Conservation (phyloP, 2,797 vertebrate genomes). For the Falco berigora region DNA sequence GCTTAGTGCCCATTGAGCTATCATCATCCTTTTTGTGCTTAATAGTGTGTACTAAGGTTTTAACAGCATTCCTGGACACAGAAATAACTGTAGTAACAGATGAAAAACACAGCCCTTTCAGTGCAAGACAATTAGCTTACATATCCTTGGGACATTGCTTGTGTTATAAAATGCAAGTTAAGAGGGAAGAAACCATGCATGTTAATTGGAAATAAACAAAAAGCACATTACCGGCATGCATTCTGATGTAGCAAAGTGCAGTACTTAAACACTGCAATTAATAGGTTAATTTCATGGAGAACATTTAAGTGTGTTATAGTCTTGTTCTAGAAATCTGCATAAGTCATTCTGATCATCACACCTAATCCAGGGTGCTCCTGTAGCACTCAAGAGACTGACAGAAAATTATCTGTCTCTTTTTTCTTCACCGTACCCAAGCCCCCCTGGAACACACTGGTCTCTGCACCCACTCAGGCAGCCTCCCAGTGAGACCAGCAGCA, state of each 20-base stretch:
- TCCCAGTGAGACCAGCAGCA: not conserved
- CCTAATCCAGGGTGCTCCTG: not conserved
- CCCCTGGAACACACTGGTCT: not conserved
- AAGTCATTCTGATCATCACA: not conserved
- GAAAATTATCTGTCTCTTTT: not conserved
- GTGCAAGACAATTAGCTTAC: not conserved
- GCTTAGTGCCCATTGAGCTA: constrained; percentile 7
- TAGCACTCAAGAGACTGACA: not conserved
- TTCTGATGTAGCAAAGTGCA: not conserved
- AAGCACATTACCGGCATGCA: not conserved
- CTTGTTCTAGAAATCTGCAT: not conserved
- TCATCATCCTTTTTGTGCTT: constrained; percentile 32
- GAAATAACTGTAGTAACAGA: constrained; percentile 27
- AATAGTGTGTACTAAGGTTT: constrained; percentile 60
- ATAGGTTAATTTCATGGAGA: not conserved
- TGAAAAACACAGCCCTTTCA: not conserved
- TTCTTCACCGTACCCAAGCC: not conserved
- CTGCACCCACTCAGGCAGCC: not conserved
- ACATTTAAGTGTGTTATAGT: not conserved
- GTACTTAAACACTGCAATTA: not conserved
- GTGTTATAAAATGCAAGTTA: not conserved
- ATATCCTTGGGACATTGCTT: not conserved
- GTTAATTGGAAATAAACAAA: constrained; percentile 9
- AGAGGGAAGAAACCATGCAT: not conserved
- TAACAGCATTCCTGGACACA: not conserved